Conservation (phyloP, 2,113 vertebrate species). For the Ochotona curzoniae region DNA sequence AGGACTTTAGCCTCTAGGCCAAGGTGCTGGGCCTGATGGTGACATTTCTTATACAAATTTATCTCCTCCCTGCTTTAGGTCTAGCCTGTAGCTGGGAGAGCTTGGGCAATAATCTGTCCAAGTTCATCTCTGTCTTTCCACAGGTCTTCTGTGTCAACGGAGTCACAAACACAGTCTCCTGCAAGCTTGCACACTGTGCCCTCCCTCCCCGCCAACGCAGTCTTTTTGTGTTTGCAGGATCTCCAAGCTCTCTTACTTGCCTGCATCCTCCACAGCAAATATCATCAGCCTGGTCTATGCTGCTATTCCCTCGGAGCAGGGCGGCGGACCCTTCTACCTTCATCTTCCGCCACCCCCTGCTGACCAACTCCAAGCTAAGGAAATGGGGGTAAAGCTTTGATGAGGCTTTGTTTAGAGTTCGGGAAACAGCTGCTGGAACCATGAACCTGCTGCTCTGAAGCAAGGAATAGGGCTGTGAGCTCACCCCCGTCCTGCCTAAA, state of each 20-base stretch:
- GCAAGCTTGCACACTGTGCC: no score
- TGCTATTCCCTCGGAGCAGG: background rate
- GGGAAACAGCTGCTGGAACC: background rate
- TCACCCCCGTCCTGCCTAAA: background rate
- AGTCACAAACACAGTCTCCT: no score
- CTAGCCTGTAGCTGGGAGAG: background rate
- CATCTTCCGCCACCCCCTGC: no score
- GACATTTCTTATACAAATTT: background rate
- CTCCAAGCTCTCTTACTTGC: background rate
- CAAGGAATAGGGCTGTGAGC: background rate
- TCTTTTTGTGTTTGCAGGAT: background rate
- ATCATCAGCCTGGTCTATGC: background rate
- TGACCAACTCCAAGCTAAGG: background rate
- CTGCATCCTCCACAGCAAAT: background rate
- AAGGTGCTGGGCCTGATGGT: background rate
- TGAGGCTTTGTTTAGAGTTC: background rate
- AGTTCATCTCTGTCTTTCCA: background rate
- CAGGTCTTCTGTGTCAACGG: background rate
- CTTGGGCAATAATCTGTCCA: background rate
- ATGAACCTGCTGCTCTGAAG: rapidly evolving
- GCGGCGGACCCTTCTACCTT: no score
- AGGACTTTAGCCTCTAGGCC: no score
- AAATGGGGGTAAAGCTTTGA: no score
- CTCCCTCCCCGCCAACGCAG: no score
- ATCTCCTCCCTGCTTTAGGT: rapidly evolving